Percentiles rank a stretch among this genome's conserved stretches.
Conservation (phyloP, 2,797 vertebrate genomes). For the Malacoctenus gilli region DNA sequence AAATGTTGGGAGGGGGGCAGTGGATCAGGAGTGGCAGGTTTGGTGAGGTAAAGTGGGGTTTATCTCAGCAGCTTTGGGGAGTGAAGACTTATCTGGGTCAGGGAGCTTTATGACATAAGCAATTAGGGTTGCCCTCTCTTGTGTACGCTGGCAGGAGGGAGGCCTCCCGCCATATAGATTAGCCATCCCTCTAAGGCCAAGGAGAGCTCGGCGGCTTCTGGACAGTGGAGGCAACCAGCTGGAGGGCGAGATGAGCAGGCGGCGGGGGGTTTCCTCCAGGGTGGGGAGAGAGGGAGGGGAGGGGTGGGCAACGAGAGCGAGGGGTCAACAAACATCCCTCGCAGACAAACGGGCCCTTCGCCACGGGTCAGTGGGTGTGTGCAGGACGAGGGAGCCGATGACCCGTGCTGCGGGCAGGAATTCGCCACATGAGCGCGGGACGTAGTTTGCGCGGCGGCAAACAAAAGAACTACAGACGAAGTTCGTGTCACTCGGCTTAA, state of each 20-base stretch:
- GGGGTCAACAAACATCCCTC: slow-evolving; percentile 39
- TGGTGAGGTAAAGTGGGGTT: slow-evolving; percentile 86
- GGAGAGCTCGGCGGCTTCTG: slow-evolving; percentile 62
- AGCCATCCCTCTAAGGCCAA: slow-evolving; percentile 58
- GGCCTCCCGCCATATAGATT: slow-evolving; percentile 81
- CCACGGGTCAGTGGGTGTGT: slow-evolving; percentile 52
- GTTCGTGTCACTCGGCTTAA: slow-evolving; percentile 50
- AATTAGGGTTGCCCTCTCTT: slow-evolving; percentile 81
- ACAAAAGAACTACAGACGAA: slow-evolving; percentile 34
- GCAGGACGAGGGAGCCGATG: slow-evolving; percentile 36
- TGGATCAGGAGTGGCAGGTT: slow-evolving; percentile 81
- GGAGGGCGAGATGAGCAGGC: slow-evolving; percentile 62
- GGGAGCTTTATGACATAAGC: slow-evolving; percentile 85
- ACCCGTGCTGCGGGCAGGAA: slow-evolving; percentile 52
- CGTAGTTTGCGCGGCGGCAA: slow-evolving; percentile 33
- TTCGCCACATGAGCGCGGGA: slow-evolving; percentile 25
- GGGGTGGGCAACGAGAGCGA: slow-evolving; percentile 14
- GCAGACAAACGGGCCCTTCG: slow-evolving; percentile 21
- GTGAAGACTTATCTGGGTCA: slow-evolving; percentile 84
- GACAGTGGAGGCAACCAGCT: slow-evolving; percentile 63
- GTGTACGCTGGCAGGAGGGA: slow-evolving; percentile 76
- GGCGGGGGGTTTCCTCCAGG: not conserved
- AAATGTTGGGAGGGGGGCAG: slow-evolving; percentile 51
- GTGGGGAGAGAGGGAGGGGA: not conserved
- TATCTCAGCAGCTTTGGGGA: slow-evolving; percentile 82